A percentile compares a stretch with the other conserved stretches of the same genome.
phyloP scores from a whole-genome alignment of 1,140 invertebrate genomes.

The Drosophila chauvacae region DNA sequence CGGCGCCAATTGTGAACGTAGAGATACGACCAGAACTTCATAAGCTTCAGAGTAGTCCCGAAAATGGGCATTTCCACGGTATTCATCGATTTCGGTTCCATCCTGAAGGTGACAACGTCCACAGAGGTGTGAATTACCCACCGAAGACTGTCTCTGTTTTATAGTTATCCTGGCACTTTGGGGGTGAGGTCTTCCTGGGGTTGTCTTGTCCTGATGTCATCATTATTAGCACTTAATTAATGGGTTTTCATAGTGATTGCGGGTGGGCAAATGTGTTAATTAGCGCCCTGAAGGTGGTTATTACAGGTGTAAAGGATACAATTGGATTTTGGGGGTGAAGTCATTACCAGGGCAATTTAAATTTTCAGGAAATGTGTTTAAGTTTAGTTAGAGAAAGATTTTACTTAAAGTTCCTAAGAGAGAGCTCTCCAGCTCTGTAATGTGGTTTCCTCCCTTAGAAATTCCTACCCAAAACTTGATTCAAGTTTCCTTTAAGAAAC shows the following conservation, averaged over 20 bases:
- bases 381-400: background rate
- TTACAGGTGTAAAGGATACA: constrained; percentile 46
- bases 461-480: too few relatives aligned
- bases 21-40: constrained; percentile 79
- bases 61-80: constrained; percentile 66
- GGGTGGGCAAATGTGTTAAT: constrained; percentile 55
- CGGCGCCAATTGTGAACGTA: constrained; percentile 76
- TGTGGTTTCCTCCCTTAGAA: background rate
- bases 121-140: constrained; percentile 13
- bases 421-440: background rate
- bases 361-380: background rate
- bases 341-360: background rate
- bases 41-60: constrained; percentile 61
- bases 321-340: constrained; percentile 2
- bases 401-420: background rate
- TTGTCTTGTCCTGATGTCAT: constrained; percentile 20
- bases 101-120: constrained; percentile 7
- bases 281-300: constrained; percentile 35
- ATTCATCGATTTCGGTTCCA: constrained; percentile 53
- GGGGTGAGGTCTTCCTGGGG: background rate
- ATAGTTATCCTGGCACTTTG: background rate
- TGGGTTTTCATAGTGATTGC: constrained; percentile 21
- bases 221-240: constrained; percentile 62
- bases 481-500: background rate
- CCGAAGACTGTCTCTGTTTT: background rate